Conservation (phyloP, 1,140 invertebrate species). For the Drosophila busckii region DNA sequence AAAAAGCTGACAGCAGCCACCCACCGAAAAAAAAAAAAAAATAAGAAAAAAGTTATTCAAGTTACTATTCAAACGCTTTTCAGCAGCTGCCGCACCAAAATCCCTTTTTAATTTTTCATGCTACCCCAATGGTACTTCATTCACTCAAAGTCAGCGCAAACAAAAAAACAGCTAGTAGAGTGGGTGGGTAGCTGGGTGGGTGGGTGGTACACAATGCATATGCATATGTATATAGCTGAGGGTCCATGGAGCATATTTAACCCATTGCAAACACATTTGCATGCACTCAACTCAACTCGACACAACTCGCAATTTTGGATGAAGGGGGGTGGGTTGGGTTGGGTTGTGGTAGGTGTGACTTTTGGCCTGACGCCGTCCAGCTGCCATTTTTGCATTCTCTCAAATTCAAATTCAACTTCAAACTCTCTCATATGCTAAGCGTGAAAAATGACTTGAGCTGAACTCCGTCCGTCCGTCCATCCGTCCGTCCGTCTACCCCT, state of each 20-base stretch:
- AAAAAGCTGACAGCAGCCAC: constrained; percentile 23
- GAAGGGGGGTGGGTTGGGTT: background rate
- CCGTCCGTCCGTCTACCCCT: background rate
- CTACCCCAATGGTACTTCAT: constrained; percentile 14
- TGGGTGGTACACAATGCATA: constrained; percentile 24
- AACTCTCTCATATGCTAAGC: constrained; percentile 63
- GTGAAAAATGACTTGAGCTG: constrained; percentile 57
- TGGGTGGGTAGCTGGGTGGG: background rate
- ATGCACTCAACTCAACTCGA: constrained; percentile 32
- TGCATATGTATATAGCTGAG: constrained; percentile 29
- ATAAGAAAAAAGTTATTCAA: constrained; percentile 57
- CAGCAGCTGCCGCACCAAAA: constrained; percentile 61
- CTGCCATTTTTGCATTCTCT: constrained; percentile 35
- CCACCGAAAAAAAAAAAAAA: constrained; percentile 24
- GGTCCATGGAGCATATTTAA: constrained; percentile 51
- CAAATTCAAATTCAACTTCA: constrained; percentile 52
- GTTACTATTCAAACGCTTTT: constrained; percentile 62
- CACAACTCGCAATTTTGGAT: constrained; percentile 20
- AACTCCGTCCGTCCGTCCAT: background rate
- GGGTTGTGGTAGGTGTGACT: background rate
- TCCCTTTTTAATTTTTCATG: constrained; percentile 74
- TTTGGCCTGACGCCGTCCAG: constrained; percentile 23
- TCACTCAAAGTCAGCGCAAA: constrained; percentile 64
- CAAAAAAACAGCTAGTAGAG: constrained; percentile 18
- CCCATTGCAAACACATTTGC: constrained; percentile 66